Conservation (phyloP, 2,113 vertebrate species). For the Nyctibius bracteatus region DNA sequence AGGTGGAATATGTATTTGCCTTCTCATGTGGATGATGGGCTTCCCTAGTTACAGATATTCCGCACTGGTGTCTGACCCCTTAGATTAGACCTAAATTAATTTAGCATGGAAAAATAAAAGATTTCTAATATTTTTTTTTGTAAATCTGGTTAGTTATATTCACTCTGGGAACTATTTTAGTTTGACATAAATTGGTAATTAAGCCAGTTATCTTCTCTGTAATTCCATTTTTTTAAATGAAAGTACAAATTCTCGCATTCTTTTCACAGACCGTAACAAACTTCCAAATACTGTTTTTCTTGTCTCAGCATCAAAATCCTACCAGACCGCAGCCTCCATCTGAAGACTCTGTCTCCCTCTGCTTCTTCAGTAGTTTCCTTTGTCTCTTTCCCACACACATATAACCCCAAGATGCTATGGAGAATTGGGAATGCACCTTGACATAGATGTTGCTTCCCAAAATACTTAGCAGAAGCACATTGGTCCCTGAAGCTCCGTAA, state of each 20-base stretch:
- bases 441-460: background rate
- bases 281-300: background rate
- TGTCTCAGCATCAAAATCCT: background rate
- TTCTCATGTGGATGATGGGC: background rate
- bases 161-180: background rate
- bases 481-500: background rate
- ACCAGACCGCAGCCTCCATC: fast-evolving
- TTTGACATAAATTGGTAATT: background rate
- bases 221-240: background rate
- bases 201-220: background rate
- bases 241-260: background rate
- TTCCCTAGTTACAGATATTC: background rate
- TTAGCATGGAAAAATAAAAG: background rate
- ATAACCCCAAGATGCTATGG: background rate
- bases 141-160: too few relatives aligned
- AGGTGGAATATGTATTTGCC: background rate
- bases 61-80: background rate
- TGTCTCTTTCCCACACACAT: background rate
- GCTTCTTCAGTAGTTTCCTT: background rate
- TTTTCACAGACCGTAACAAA: background rate
- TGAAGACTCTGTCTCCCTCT: background rate
- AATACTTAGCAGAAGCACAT: background rate
- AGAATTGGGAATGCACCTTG: background rate
- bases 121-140: too few relatives aligned
- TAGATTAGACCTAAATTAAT: background rate